phyloP scores from a whole-genome alignment of 2,113 vertebrate genomes.

The Chlorodrepanis virens region DNA sequence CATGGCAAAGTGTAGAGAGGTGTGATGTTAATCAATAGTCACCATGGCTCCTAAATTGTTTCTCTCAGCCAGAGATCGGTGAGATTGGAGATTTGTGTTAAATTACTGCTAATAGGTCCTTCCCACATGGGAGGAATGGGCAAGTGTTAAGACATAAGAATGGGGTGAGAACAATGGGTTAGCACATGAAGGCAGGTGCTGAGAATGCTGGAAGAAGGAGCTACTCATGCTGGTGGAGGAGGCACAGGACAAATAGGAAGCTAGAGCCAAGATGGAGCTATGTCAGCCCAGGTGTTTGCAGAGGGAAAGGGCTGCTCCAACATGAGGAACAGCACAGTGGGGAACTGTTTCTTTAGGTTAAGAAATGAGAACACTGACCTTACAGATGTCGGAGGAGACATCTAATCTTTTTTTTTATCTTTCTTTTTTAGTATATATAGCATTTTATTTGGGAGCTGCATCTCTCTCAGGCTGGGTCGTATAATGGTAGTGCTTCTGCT shows the following conservation, averaged over 20 bases:
- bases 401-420: background rate
- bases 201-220: background rate
- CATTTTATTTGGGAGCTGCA: background rate
- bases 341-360: background rate
- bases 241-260: background rate
- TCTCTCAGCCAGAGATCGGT: accelerated
- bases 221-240: background rate
- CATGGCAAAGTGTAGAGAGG: background rate
- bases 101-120: background rate
- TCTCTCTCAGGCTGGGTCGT: background rate
- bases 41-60: background rate
- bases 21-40: background rate
- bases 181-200: background rate
- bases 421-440: background rate
- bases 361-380: background rate
- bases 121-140: background rate
- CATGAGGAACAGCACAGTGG: accelerated
- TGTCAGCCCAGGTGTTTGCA: background rate
- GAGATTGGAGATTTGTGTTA: background rate
- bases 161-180: background rate
- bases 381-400: background rate
- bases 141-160: background rate
- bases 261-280: background rate
- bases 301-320: background rate
- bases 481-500: background rate